Conservation (phyloP, 1,140 invertebrate species). For the Micrasema minimum region DNA sequence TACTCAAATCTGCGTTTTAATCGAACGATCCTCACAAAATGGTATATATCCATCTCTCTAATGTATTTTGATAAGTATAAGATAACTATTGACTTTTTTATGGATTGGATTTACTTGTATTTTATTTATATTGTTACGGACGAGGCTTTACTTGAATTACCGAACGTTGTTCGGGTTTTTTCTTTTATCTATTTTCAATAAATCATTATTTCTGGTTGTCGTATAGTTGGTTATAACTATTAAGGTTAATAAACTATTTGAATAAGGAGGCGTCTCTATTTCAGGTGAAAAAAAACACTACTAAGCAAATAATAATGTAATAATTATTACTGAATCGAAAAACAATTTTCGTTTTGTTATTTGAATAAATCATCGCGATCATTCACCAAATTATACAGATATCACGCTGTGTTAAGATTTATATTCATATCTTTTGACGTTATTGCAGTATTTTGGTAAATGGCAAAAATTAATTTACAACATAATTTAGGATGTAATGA, state of each 20-base stretch:
- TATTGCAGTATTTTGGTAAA: no score
- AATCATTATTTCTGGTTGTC: slow-evolving; percentile 40
- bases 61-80: no score
- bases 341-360: slow-evolving; percentile 3
- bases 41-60: no score
- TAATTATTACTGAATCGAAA: background rate
- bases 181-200: slow-evolving; percentile 48
- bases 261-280: slow-evolving; percentile 17
- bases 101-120: no score
- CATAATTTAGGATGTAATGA: no score
- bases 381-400: slow-evolving; percentile 6
- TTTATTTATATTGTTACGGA: background rate
- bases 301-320: slow-evolving; percentile 16
- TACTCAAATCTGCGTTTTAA: no score
- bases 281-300: background rate
- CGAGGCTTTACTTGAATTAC: slow-evolving; percentile 41
- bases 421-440: background rate
- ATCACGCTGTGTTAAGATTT: background rate
- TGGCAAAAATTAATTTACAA: no score
- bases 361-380: slow-evolving; percentile 11
- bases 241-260: slow-evolving; percentile 26
- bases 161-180: slow-evolving; percentile 44
- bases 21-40: no score
- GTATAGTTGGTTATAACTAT: slow-evolving; percentile 2
- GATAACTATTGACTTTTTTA: no score